Evolutionary conservation across 2,797 vertebrate species (phyloP).

Genomic region (Hapalemur alaotrensis): DNA sequence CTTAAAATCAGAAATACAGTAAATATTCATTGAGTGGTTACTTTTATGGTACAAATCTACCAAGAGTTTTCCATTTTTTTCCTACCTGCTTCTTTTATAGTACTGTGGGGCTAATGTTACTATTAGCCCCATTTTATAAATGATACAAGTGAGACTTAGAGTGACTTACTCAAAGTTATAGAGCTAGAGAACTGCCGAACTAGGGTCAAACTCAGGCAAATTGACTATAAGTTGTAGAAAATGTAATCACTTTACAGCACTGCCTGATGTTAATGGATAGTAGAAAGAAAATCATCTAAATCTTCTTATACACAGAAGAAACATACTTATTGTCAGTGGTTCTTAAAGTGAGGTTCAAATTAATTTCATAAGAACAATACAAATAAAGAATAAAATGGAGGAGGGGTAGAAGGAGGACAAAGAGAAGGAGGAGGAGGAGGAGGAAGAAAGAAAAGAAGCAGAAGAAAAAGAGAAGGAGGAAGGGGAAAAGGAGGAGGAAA

Average conservation of each 20-base stretch:
- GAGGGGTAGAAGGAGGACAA: too few relatives aligned
- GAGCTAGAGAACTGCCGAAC: background rate
- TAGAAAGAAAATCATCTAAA: background rate
- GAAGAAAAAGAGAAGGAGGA: background rate
- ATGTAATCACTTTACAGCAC: background rate
- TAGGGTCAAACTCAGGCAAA: background rate
- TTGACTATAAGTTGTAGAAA: background rate
- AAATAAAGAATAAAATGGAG: background rate
- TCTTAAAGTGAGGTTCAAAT: background rate
- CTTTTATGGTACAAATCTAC: background rate
- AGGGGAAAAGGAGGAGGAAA: background rate
- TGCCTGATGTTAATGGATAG: background rate
- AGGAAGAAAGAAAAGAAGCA: background rate
- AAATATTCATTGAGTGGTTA: background rate
- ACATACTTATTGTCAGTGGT: background rate
- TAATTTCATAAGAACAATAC: background rate
- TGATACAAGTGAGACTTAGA: background rate
- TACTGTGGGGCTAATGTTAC: background rate
- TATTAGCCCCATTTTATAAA: background rate
- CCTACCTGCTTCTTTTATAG: background rate
- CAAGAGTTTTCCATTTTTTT: background rate
- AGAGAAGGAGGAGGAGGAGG: background rate
- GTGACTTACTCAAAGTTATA: background rate
- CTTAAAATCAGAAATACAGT: slow-evolving; percentile 4
- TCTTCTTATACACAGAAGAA: background rate